Conservation (phyloP, 2,113 vertebrate species). For the Etia nguti region DNA sequence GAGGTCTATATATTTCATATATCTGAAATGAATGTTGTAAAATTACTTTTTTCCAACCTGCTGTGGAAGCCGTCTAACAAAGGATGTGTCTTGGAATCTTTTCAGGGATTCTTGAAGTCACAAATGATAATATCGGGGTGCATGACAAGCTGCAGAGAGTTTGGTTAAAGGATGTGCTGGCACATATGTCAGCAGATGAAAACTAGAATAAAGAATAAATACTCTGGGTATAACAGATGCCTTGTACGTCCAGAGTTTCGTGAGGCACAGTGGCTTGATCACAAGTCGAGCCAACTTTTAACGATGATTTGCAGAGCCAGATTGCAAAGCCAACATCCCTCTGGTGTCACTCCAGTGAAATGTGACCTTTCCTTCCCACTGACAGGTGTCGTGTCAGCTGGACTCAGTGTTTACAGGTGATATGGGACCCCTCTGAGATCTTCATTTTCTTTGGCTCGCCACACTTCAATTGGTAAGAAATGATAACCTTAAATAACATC, state of each 20-base stretch:
- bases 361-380: neutral
- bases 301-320: slow-evolving; percentile 43
- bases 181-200: slow-evolving; percentile 25
- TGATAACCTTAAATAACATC: neutral
- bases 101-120: neutral
- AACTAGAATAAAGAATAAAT: slow-evolving; percentile 25
- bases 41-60: neutral
- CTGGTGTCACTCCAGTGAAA: slow-evolving; percentile 31
- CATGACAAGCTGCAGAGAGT: neutral
- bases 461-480: neutral
- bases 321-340: slow-evolving; percentile 35
- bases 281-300: slow-evolving; percentile 24
- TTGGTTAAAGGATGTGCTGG: slow-evolving; percentile 1
- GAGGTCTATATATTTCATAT: neutral
- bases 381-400: slow-evolving; percentile 41
- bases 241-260: slow-evolving; percentile 5
- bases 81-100: neutral
- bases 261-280: neutral
- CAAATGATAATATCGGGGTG: neutral
- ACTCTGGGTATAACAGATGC: slow-evolving; percentile 40
- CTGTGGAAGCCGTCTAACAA: neutral
- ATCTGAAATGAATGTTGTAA: neutral
- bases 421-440: neutral
- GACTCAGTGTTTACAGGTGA: neutral
- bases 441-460: neutral